Conservation (phyloP, 2,888 invertebrate genomes). For the Drosophila kuntzei region DNA sequence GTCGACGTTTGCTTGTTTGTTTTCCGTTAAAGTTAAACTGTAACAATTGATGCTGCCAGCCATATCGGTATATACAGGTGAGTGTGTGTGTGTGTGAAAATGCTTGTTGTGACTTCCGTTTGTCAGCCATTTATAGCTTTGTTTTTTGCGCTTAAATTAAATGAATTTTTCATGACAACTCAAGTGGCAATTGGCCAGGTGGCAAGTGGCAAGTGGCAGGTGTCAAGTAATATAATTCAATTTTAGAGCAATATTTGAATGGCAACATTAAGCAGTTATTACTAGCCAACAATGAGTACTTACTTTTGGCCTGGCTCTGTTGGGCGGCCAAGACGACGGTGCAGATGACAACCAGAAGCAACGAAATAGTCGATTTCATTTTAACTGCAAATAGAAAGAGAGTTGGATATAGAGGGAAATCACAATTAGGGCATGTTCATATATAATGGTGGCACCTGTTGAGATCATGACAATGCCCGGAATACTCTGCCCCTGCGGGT, state of each 20-base stretch:
- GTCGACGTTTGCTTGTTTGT: conserved; percentile 54
- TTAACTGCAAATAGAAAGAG: conserved; percentile 67
- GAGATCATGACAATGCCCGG: conserved; percentile 45
- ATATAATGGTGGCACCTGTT: conserved; percentile 60
- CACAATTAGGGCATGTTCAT: conserved; percentile 30
- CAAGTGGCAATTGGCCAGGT: conserved; percentile 15
- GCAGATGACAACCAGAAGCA: conserved; percentile 83
- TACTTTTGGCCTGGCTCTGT: conserved; percentile 84
- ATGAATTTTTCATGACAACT: conserved; percentile 57
- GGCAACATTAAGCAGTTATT: conserved; percentile 8
- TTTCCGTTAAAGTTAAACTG: conserved; percentile 61
- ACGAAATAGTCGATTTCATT: conserved; percentile 84
- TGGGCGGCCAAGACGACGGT: conserved; percentile 84
- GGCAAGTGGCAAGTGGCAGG: conserved; percentile 13
- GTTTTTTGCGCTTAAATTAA: conserved; percentile 64
- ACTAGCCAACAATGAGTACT: conserved; percentile 63
- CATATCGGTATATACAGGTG: conserved; percentile 23
- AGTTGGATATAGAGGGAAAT: conserved; percentile 17
- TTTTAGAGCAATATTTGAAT: conserved; percentile 8
- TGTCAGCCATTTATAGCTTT: conserved; percentile 71
- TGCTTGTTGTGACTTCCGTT: conserved; percentile 37
- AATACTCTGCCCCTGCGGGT: conserved; percentile 48
- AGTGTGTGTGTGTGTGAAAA: conserved; percentile 13
- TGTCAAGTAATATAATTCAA: conserved; percentile 21
- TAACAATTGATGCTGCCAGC: conserved; percentile 66